A percentile compares a stretch with the other conserved stretches of the same genome.
phyloP scores from a whole-genome alignment of 2,888 invertebrate genomes.

The Caenorhabditis panamensis region DNA sequence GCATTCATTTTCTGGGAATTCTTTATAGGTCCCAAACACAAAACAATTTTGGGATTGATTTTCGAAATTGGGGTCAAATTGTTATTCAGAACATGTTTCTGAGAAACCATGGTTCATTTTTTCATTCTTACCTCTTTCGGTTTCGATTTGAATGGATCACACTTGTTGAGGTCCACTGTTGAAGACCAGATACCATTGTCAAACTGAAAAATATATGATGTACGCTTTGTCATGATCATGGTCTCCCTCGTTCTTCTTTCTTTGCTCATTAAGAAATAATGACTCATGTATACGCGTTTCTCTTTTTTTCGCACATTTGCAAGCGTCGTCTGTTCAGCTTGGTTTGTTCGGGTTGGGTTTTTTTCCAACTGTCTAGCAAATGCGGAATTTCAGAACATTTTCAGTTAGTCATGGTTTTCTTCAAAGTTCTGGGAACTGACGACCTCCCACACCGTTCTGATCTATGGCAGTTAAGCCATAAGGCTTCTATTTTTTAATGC shows the following conservation, averaged over 20 bases:
- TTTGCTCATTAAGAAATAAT: conserved; percentile 50
- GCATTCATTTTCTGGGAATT: neutral
- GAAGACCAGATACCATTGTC: conserved; percentile 57
- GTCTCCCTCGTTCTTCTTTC: conserved; percentile 12
- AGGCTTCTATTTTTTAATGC: neutral
- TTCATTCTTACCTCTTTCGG: conserved; percentile 42
- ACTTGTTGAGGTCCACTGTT: conserved; percentile 47
- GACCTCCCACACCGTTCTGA: neutral
- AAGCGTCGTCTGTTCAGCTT: conserved; percentile 4
- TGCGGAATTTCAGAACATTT: neutral
- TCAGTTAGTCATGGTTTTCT: conserved; percentile 1
- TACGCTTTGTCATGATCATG: conserved; percentile 7
- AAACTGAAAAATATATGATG: conserved; percentile 42
- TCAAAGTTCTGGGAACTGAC: neutral
- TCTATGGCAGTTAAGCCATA: neutral
- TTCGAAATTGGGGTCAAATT: too few species aligned
- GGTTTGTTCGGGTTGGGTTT: neutral
- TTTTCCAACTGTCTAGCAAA: neutral
- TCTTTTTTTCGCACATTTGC: conserved; percentile 41
- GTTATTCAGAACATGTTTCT: too few species aligned
- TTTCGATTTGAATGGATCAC: conserved; percentile 38
- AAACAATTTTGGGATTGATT: neutral
- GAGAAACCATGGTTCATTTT: too few species aligned
- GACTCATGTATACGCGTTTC: conserved; percentile 43
- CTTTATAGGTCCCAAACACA: too few species aligned